Base-by-base conservation (phyloP, 2,888 invertebrate species). In the Nebria brevicollis region DNA sequence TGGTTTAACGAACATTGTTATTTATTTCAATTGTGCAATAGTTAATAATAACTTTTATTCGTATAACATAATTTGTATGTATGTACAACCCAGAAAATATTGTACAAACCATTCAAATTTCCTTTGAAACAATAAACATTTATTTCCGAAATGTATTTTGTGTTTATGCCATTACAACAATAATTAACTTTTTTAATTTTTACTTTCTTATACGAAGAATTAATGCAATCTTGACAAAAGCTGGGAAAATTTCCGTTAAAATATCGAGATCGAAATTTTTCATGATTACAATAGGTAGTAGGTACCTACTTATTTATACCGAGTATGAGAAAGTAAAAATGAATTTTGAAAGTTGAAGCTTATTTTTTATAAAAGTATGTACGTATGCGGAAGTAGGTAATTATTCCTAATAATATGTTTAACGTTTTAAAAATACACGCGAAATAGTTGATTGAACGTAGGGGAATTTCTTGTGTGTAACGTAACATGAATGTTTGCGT, bases 201-300 rank as follows among this genome's bases (percentile, higher is more conserved):
- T 81, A 41, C 75, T 81, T 75, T 65, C 75, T 34, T 72, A 72
- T 65, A 64, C 75, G 34, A 68, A 75, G 5, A 75, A 72, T 20
- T 20, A 20, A 20, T 20, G 20, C 20, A 20, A 20, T 20, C 20
- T 20, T 20, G 20, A 20, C 20, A 20, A 20, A 20, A 20, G n/a
- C n/a, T n/a, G n/a, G 20, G 20, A 1, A 20, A 1, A 20, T 20
- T 20, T 1, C 20, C 20, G 20, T 20, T 20, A 20, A 20, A 20
- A 20, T 20, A 20, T 20, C 20, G 20, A 20, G 20, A 20, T 20
- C 20, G 20, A 20, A 20, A 20, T 20, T 20, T 20, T 20, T 20
- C 20, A 20, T 20, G 20, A 20, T 20, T n/a, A n/a, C n/a, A n/a
- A n/a, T n/a, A n/a, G n/a, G n/a, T n/a, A n/a, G n/a, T n/a, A n/a